Evolutionary conservation across 2,888 invertebrate species (phyloP), one percentile per base, ranked within the genome.

Genomic region (Ophion obscuratus): DNA sequence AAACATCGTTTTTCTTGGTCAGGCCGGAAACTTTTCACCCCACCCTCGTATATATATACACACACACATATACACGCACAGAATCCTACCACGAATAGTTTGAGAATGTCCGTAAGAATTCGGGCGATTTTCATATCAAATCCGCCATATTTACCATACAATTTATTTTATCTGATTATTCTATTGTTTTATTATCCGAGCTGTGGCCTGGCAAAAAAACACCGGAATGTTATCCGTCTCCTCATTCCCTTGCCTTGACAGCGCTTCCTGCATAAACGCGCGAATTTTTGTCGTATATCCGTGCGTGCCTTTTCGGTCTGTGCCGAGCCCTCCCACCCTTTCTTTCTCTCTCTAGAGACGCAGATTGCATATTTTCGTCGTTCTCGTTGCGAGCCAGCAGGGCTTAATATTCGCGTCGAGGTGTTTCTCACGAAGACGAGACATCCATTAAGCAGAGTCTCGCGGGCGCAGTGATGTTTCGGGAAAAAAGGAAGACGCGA

Each of bases 321-420:
- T 44, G 20, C 40, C 27, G 17, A 27, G 70, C 20, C 17, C 47
- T 5, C 3, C 40, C 27, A 5, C 3, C 40, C 14, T 36, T n/a
- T 36, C 7, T 40, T 20, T 61, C 47, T 64, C n/a, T 62, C 20
- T 7, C 27, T 14, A 11, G 47, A 47, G 47, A 64, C 24, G 75
- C 75, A 62, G 44, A 14, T 27, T 64, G 27, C 53, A 11, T 53
- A 31, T 47, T 82, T 71, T 82, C 62, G 61, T 17, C 47, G 64
- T 36, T 36, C 36, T 71, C 62, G 47, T 47, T 64, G 70, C 64
- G 70, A 74, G 53, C 53, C 17, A 17, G 53, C 14, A 47, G 40
- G 76, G 74, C 79, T 83, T 83, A 79, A 74, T 74, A 83, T 83
- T 83, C 78, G 79, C 44, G 36, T 59, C 78, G 67, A 74, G 57